These are phyloP conservation scores for Thaumatotibia leucotreta DNA, from an alignment of 1,140 invertebrate genomes.

Conservation along the genomic window DNA sequence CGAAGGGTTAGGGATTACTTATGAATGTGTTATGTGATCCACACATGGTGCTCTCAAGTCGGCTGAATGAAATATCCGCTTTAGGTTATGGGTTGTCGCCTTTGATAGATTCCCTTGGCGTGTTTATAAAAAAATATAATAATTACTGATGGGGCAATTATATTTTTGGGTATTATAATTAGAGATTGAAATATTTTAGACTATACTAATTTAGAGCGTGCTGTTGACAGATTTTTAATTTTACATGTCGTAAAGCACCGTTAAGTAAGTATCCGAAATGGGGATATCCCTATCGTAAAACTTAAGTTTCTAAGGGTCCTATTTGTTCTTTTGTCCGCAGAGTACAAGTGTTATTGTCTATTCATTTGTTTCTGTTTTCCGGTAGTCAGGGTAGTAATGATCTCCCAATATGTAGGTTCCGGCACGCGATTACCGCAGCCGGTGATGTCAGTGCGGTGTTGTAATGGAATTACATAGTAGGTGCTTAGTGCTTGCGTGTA, in stretches of 20 bases:
- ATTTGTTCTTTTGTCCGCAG: not conserved
- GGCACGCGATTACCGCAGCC: slow-evolving; percentile 21
- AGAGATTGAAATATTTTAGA: no score
- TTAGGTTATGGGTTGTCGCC: slow-evolving; percentile 6
- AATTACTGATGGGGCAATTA: no score
- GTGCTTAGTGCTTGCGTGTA: slow-evolving; percentile 22
- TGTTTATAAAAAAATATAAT: no score
- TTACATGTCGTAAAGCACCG: no score
- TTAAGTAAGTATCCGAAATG: no score
- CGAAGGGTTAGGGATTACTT: slow-evolving; percentile 56
- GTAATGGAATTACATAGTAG: slow-evolving; percentile 40
- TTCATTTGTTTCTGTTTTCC: not conserved
- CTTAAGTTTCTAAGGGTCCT: not conserved
- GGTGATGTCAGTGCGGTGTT: slow-evolving; percentile 24
- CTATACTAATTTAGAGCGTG: no score
- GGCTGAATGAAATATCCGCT: slow-evolving; percentile 5
- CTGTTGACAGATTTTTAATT: no score
- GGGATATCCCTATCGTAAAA: no score
- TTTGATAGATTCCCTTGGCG: not conserved
- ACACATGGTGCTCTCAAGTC: slow-evolving; percentile 37
- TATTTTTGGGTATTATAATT: no score
- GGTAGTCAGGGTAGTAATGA: not conserved
- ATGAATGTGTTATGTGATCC: slow-evolving; percentile 28
- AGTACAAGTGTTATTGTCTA: not conserved
- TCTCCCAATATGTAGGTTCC: not conserved